Evolutionary conservation across 2,113 vertebrate species (phyloP), one percentile per base, ranked within the genome.

Genomic region (Anseranas semipalmata): DNA sequence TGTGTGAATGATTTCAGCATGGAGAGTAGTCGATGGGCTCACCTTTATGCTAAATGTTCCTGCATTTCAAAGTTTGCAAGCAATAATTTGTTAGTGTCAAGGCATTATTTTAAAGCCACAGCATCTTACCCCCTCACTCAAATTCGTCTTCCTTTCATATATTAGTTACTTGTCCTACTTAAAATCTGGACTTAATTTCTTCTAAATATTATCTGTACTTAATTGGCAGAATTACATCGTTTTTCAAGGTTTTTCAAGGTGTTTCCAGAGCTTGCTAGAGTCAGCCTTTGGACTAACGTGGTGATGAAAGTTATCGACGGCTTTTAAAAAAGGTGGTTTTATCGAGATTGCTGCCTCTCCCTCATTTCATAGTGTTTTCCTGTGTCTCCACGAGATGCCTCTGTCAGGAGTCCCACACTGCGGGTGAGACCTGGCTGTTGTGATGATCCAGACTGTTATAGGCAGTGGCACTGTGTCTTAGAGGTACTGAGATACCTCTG

Each of bases 41-140:
- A 41, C 12, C 15, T 35, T 72, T 50, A 39, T 43, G 7, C 12
- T 32, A 35, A 65, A 21, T 41, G 17, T 8, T 85, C 25, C 35
- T 81, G 18, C 35, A 22, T 73, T 72, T 90, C 39, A 60, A 35
- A 72, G 8, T 74, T 79, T 58, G 11, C 12, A 79, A 58, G 66
- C 2, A 43, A 15, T 30, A 32, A 15, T 9, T 50, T 3, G 0
- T 21, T 43, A 20, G 7, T 39, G 24, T 52, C 18, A 28, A 18
- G 15, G 3, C 12, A 7, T 16, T 56, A 21, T 0, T 0, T 72
- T 60, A 60, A 79, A 73, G 11, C 6, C 52, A 66, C 10, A 25
- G 12, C 12, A n/a, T 50, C 16, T 74, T 39, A 33, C 3, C 4
- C 22, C 11, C 21, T 33, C 9, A 7, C 10, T 14, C 10, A 56